These are phyloP conservation scores for Leptinotarsa juncta DNA, from an alignment of 2,888 invertebrate genomes.

Conservation along the genomic window DNA sequence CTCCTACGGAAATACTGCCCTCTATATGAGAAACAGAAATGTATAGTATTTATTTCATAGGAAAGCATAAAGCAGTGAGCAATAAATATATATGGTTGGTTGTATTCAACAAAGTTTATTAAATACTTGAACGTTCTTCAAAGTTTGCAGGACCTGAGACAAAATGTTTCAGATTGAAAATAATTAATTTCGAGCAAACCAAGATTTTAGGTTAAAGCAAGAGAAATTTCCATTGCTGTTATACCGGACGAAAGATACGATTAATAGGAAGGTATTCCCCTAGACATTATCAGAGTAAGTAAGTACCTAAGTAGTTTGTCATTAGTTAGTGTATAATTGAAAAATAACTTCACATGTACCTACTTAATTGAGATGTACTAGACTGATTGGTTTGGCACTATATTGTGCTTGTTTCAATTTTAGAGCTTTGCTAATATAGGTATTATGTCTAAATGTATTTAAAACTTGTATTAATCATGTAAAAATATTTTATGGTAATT, in stretches of 20 bases:
- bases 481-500: too few relatives aligned
- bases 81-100: too few relatives aligned
- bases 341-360: background rate
- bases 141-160: too few relatives aligned
- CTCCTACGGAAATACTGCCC: too few relatives aligned
- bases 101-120: too few relatives aligned
- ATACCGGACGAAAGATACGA: slow-evolving; percentile 11
- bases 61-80: too few relatives aligned
- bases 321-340: slow-evolving; percentile 1
- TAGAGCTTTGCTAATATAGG: background rate
- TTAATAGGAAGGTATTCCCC: slow-evolving; percentile 13
- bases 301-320: background rate
- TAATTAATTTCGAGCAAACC: too few relatives aligned
- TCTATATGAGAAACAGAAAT: too few relatives aligned
- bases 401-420: background rate
- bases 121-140: too few relatives aligned
- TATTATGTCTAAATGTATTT: background rate
- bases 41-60: too few relatives aligned
- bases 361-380: background rate
- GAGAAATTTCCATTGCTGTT: slow-evolving; percentile 2
- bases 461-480: too few relatives aligned
- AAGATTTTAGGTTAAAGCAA: slow-evolving; percentile 18
- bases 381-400: background rate
- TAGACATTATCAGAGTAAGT: slow-evolving; percentile 12
- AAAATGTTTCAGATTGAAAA: too few relatives aligned